Conservation (phyloP, 2,113 vertebrate species). For the Noctilio leporinus region DNA sequence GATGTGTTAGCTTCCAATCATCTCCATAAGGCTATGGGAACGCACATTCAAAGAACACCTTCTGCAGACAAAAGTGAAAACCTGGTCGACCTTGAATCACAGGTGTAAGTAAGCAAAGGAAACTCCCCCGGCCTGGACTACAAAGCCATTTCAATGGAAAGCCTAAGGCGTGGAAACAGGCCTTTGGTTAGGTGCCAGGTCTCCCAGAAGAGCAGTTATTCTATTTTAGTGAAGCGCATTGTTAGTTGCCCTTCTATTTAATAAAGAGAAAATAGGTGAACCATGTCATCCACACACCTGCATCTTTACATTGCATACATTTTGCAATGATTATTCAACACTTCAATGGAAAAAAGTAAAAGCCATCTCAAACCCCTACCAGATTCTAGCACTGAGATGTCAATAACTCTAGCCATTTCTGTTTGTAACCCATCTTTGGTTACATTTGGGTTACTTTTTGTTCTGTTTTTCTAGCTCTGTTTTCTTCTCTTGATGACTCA, state of each 20-base stretch:
- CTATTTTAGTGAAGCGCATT: not conserved
- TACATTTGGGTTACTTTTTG: not conserved
- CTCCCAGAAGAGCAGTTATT: not conserved
- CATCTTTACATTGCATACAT: not conserved
- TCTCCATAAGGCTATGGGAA: not conserved
- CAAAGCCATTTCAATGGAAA: not conserved
- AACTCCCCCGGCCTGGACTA: fast-evolving
- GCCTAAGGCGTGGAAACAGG: not conserved
- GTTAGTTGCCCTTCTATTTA: not conserved
- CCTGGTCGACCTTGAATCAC: not conserved
- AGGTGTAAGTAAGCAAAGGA: not conserved
- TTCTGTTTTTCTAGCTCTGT: not conserved
- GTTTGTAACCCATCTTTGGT: not conserved
- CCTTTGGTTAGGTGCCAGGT: not conserved
- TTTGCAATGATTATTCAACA: not conserved
- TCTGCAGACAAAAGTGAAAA: not conserved
- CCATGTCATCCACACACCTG: not conserved
- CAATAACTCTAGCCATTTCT: not conserved
- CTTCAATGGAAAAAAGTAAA: not conserved
- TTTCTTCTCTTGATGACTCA: not conserved
- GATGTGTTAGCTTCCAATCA: not conserved
- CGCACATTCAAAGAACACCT: not conserved
- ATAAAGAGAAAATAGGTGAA: not conserved
- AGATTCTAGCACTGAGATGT: not conserved
- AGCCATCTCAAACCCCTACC: not conserved